phyloP scores from a whole-genome alignment of 92 coral and sea anemone species.

The Heliopora coerulea region DNA sequence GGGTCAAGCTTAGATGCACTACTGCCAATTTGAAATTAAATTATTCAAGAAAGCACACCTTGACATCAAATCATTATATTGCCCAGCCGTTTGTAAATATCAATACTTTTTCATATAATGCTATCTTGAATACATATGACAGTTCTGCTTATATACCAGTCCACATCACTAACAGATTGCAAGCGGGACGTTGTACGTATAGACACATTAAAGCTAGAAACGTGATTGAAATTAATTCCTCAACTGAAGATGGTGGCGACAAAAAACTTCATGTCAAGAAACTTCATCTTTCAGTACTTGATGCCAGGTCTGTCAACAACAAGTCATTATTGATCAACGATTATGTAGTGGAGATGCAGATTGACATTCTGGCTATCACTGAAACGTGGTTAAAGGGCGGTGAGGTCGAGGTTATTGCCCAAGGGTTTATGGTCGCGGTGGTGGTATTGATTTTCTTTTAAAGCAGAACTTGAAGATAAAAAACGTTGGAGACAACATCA shows the following conservation, averaged over 20 bases:
- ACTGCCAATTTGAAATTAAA: conserved; percentile 1
- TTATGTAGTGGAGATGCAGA: conserved; percentile 16
- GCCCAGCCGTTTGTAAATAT: no score
- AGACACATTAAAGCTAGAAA: not conserved
- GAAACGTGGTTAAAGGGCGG: conserved; percentile 11
- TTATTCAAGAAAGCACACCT: conserved; percentile 1
- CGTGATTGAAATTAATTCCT: not conserved
- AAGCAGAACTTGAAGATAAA: conserved; percentile 6
- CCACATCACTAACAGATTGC: conserved; percentile 15
- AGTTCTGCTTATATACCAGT: not conserved
- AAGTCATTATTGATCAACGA: conserved; percentile 9
- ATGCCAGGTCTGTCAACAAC: conserved; percentile 19
- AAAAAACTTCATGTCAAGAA: not conserved
- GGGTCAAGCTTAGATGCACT: conserved; percentile 9
- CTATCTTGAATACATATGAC: not conserved
- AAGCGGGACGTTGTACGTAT: not conserved
- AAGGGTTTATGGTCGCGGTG: conserved; percentile 5
- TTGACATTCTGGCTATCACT: conserved; percentile 21
- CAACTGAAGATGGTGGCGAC: not conserved
- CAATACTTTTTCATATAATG: not conserved
- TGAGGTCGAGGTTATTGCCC: conserved; percentile 10
- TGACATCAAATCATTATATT: not conserved
- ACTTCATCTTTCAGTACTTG: conserved; percentile 5
- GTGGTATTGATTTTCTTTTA: conserved; percentile 9
- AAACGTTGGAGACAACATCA: not conserved